A percentile compares a stretch with the other conserved stretches of the same genome.
Conservation (phyloP, 1,140 invertebrate genomes). For the Drosophila lacertosa region DNA sequence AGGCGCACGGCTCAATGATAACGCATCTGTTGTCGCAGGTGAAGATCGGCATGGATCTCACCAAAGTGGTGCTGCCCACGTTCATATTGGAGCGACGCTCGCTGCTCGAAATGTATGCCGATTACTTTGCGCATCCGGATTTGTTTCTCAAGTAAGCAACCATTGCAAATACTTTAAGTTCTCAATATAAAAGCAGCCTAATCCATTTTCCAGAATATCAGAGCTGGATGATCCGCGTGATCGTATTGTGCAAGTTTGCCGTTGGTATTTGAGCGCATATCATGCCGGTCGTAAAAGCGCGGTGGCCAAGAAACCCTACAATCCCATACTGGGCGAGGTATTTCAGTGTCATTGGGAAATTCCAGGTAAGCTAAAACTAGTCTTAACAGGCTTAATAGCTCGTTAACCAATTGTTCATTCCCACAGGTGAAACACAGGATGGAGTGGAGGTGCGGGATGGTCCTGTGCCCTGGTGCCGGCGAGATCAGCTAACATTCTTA, state of each 20-base stretch:
- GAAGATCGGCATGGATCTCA: constrained; percentile 99
- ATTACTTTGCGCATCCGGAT: constrained; percentile 99
- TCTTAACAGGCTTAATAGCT: too few species aligned
- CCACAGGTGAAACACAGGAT: constrained; percentile 60
- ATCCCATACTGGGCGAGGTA: constrained; percentile 97
- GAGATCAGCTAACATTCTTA: constrained; percentile 93
- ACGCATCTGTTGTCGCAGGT: constrained; percentile 97
- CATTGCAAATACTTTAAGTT: background rate
- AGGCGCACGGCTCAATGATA: constrained; percentile 97
- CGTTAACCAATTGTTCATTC: background rate
- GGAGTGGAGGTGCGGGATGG: constrained; percentile 87
- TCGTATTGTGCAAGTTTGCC: constrained; percentile 95
- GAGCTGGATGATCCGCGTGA: constrained; percentile 93
- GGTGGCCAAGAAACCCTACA: constrained; percentile 98
- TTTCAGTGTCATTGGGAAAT: constrained; percentile 96
- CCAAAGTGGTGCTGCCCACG: constrained; percentile 98
- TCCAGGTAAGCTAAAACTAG: constrained; percentile 58
- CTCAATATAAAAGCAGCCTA: background rate
- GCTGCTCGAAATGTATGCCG: constrained; percentile 98
- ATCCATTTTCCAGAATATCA: constrained; percentile 88
- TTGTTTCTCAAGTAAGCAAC: constrained; percentile 94
- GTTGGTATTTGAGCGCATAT: constrained; percentile 98
- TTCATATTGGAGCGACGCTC: constrained; percentile 98
- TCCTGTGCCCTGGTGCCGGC: constrained; percentile 92
- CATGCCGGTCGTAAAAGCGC: constrained; percentile 97